Evolutionary conservation across 37 sponge, comb jelly and placozoan species (phyloP).

Genomic region (Beroe ovata): DNA sequence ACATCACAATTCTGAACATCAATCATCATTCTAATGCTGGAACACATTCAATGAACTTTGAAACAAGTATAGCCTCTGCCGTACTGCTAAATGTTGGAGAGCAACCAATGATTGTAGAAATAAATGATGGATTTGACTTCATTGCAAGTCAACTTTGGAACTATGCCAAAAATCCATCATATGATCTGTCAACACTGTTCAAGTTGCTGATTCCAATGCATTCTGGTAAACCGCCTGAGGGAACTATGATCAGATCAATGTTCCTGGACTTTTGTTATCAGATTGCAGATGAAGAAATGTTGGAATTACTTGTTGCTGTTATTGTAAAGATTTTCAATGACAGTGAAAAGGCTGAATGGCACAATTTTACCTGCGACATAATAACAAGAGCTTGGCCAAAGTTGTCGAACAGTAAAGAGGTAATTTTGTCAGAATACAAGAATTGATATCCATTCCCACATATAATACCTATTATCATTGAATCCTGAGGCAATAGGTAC

Average conservation of each 20-base stretch:
- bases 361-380: slow-evolving; percentile 9
- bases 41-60: not conserved
- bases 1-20: not conserved
- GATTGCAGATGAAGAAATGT: slow-evolving; percentile 19
- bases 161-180: not conserved
- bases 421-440: too few species aligned
- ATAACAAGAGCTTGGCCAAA: slow-evolving; percentile 56
- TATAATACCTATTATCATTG: too few species aligned
- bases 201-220: slow-evolving; percentile 40
- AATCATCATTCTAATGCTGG: slow-evolving; percentile 43
- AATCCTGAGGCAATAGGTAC: not conserved
- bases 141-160: slow-evolving; percentile 16
- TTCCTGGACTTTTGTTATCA: slow-evolving; percentile 57
- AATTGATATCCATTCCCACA: too few species aligned
- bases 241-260: slow-evolving; percentile 35
- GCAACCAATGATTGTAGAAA: slow-evolving; percentile 17
- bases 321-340: slow-evolving; percentile 36
- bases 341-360: slow-evolving; percentile 53
- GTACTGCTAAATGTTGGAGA: slow-evolving; percentile 1
- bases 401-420: not conserved
- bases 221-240: slow-evolving; percentile 11
- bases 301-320: slow-evolving; percentile 20
- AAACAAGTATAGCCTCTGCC: slow-evolving; percentile 37
- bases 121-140: slow-evolving; percentile 43
- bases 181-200: slow-evolving; percentile 18